Evolutionary conservation across 2,113 vertebrate species (phyloP).

Genomic region (Coregonus clupeaformis): DNA sequence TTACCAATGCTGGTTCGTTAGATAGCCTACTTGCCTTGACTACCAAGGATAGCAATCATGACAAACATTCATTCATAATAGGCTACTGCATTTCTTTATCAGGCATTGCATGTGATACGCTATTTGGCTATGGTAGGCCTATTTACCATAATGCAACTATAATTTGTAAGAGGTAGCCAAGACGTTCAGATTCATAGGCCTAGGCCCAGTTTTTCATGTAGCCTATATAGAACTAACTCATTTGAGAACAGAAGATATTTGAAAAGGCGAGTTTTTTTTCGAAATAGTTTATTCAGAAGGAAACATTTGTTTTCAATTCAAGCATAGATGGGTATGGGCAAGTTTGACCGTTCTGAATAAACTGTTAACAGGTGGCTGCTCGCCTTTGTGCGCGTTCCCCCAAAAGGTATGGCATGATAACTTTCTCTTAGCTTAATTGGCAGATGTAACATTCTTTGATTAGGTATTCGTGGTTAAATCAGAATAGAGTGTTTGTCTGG

Average conservation of each 20-base stretch:
- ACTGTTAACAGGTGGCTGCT: slow-evolving; percentile 16
- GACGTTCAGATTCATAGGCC: too few species aligned
- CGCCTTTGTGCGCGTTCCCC: slow-evolving; percentile 19
- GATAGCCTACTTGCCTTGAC: too few species aligned
- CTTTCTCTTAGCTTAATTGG: slow-evolving; percentile 28
- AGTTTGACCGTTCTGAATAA: background rate
- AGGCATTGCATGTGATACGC: too few species aligned
- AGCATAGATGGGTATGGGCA: background rate
- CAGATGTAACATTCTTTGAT: slow-evolving; percentile 60
- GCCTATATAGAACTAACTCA: background rate
- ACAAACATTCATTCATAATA: too few species aligned
- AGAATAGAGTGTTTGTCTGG: slow-evolving; percentile 59
- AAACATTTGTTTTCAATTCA: too few species aligned
- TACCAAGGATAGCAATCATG: too few species aligned
- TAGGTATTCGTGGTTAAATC: slow-evolving; percentile 67
- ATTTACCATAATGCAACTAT: too few species aligned
- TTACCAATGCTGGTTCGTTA: too few species aligned
- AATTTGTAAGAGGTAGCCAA: too few species aligned
- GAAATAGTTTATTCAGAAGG: background rate
- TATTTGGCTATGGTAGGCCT: too few species aligned
- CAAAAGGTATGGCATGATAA: slow-evolving; percentile 34
- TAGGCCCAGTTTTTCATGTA: too few species aligned
- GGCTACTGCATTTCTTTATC: too few species aligned
- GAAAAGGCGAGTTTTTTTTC: background rate
- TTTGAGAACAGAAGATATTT: background rate